These are phyloP conservation scores for Dasysyrphus albostriatus DNA, from an alignment of 2,888 invertebrate genomes.

Conservation along the genomic window DNA sequence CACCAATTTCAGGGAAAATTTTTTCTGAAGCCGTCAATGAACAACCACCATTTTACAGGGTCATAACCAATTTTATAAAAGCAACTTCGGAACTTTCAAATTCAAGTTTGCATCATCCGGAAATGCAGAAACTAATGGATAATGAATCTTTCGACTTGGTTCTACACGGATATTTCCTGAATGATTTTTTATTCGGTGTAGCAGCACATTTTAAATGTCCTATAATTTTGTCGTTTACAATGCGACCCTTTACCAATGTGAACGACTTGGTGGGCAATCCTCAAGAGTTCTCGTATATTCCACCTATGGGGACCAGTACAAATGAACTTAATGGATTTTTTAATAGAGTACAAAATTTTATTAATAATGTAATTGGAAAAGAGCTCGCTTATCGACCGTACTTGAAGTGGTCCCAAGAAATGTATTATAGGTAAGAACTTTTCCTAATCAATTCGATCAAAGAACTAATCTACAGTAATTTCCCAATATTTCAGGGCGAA, in stretches of 20 bases:
- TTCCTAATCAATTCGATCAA: background rate
- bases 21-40: slow-evolving; percentile 1
- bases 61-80: background rate
- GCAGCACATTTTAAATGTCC: slow-evolving; percentile 79
- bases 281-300: slow-evolving; percentile 78
- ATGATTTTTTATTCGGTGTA: slow-evolving; percentile 5
- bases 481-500: slow-evolving; percentile 70
- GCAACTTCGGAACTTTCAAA: slow-evolving; percentile 10
- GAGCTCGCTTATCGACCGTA: background rate
- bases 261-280: slow-evolving; percentile 79
- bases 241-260: slow-evolving; percentile 76
- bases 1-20: background rate
- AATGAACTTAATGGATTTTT: slow-evolving; percentile 77
- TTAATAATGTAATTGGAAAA: background rate
- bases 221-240: slow-evolving; percentile 78
- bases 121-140: slow-evolving; percentile 59
- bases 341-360: slow-evolving; percentile 77
- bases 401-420: background rate
- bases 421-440: background rate
- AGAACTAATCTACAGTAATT: background rate
- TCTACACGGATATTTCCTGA: slow-evolving; percentile 61
- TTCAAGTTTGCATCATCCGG: slow-evolving; percentile 30
- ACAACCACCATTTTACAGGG: background rate
- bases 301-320: slow-evolving; percentile 69
- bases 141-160: slow-evolving; percentile 74